Evolutionary conservation across 2,797 vertebrate species (phyloP).

Genomic region (Lagodon rhomboides): DNA sequence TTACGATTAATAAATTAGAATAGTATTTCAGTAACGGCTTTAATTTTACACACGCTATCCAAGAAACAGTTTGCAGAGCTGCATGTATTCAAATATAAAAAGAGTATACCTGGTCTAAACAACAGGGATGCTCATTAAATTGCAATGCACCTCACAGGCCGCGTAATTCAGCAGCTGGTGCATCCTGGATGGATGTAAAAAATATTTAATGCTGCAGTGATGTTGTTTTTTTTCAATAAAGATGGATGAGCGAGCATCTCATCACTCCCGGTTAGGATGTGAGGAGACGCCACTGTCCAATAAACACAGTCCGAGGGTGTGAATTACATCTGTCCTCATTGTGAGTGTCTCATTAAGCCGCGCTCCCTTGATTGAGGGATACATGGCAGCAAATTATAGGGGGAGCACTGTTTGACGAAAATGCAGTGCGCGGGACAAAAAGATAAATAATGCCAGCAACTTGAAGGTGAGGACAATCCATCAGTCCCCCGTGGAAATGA

Average conservation of each 20-base stretch:
- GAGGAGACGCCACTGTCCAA: constrained; percentile 62
- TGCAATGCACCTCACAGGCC: constrained; percentile 32
- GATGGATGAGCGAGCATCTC: constrained; percentile 67
- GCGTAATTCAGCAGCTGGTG: constrained; percentile 42
- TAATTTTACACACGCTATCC: background rate
- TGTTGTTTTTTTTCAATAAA: constrained; percentile 51
- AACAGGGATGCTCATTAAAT: constrained; percentile 24
- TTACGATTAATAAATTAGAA: background rate
- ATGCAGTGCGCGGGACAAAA: constrained; percentile 69
- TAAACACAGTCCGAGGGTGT: constrained; percentile 70
- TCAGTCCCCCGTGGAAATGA: constrained; percentile 68
- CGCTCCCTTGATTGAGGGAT: constrained; percentile 69
- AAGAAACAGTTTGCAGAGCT: background rate
- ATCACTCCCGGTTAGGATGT: constrained; percentile 63
- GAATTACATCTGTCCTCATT: constrained; percentile 80
- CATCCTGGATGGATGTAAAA: constrained; percentile 44
- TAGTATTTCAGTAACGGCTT: background rate
- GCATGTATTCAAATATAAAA: constrained; percentile 24
- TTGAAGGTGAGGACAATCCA: constrained; percentile 80
- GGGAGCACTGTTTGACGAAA: constrained; percentile 71
- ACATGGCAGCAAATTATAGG: constrained; percentile 68
- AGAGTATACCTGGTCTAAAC: constrained; percentile 9
- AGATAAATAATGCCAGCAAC: constrained; percentile 75
- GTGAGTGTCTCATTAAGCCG: constrained; percentile 77
- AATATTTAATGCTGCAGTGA: constrained; percentile 55